Base-by-base conservation (phyloP, 2,888 invertebrate genomes). In the Cheilosia scutellata region DNA sequence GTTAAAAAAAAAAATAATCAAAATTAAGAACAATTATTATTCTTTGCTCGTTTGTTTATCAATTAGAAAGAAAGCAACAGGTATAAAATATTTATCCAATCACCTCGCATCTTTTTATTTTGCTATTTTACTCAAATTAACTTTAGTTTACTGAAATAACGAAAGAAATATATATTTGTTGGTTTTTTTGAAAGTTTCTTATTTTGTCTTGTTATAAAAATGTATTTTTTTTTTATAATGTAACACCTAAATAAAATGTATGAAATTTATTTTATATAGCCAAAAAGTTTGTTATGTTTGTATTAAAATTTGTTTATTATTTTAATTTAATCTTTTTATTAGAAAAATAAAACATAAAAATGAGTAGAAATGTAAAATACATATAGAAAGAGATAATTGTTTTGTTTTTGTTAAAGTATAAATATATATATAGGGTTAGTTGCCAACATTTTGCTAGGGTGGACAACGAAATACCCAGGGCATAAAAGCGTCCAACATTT, bases 111-210 rank as follows among this genome's bases (percentile, higher is more conserved):
- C 57, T 75, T 87, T 86, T 82, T 87, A 87, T 76, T 87, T 83
- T 87, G 82, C 78, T 83, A 83, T 87, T 84, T 82, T 87, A 84
- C 72, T 79, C 83, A 86, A 87, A 78, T 87, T 86, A 86, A 87
- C 75, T 75, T 86, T 86, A 86, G 87, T 82, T 87, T 78, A 87
- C 86, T 87, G 87, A 87, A 87, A 87, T 87, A 87, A 87, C 77
- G 87, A 87, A 87, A 87, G 77, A 87, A 82, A 87, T 87, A 82
- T 82, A 87, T 70, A 77, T 82, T 86, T 76, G 82, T 86, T 82
- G 86, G 76, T 82, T 86, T 86, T 37, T 86, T 82, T 82, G 40
- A 65, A 57, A 79, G 68, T 75, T 84, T 37, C 37, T 49, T 71
- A 37, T 55, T 51, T 60, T 37, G 16, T 58, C 13, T 20, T 58